Conservation (phyloP, 64 coral and sea anemone species). For the Porites lutea region DNA sequence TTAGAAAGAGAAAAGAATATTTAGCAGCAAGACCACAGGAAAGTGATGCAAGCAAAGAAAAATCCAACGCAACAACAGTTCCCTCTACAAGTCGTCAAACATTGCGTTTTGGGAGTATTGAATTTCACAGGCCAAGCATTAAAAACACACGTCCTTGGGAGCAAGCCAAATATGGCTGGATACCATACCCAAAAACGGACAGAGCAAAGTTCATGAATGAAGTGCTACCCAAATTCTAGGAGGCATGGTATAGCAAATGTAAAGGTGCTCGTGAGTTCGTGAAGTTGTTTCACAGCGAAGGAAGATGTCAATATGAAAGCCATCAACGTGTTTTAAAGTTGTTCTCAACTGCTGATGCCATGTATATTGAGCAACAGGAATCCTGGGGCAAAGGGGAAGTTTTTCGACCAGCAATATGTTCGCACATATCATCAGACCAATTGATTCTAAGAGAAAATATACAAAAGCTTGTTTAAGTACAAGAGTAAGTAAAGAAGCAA, state of each 20-base stretch:
- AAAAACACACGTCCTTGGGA: constrained; percentile 75
- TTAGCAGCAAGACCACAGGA: too few species aligned
- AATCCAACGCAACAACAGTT: too few species aligned
- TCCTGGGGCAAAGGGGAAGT: background rate
- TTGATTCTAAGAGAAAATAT: background rate
- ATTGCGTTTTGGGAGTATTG: constrained; percentile 41
- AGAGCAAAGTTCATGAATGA: constrained; percentile 70
- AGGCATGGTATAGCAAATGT: constrained; percentile 14
- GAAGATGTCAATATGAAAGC: constrained; percentile 62
- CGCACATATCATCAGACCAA: background rate
- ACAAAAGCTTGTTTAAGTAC: background rate
- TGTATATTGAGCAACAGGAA: background rate
- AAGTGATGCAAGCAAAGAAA: too few species aligned
- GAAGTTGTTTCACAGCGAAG: constrained; percentile 59
- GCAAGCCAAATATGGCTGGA: constrained; percentile 61
- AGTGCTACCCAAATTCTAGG: too few species aligned
- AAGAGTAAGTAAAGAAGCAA: background rate
- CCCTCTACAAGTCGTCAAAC: too few species aligned
- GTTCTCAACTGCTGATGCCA: constrained; percentile 42
- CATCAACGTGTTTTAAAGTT: constrained; percentile 48
- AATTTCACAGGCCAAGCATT: constrained; percentile 42
- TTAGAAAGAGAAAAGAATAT: constrained; percentile 22
- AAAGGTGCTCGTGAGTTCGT: constrained; percentile 69
- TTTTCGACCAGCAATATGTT: background rate
- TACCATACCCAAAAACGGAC: constrained; percentile 39